Base-by-base conservation (phyloP, 2,888 invertebrate genomes). In the Nomada lathburiana region DNA sequence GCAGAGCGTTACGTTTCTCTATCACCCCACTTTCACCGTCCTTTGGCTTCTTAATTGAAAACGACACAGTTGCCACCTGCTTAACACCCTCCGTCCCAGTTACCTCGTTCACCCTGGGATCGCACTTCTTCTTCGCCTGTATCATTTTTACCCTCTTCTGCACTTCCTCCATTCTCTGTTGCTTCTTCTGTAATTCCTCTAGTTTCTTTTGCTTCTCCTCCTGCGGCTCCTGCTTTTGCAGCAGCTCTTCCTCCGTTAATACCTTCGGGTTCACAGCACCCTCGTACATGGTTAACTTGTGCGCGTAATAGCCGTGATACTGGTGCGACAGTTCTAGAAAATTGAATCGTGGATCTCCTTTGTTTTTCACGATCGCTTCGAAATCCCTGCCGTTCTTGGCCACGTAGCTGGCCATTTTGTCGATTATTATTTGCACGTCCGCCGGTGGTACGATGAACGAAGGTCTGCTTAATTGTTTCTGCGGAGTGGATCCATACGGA, bases 321-420 rank as follows among this genome's bases (percentile, higher is more conserved):
- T 96, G 95, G 93, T 98, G 97, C 2, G 95, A 95, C 0, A 97
- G 95, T 82, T 98, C 96, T 1, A 99, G 94, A 93, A 99, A 99
- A 36, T 96, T 96, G 94, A 99, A 99, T 50, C 98, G 95, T 0
- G 97, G 96, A 93, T 99, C 98, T 71, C 96, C 96, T 92, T 97
- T 98, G 3, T 96, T 96, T 88, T 96, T 96, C 13, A 98, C 97
- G 42, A 98, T 97, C 52, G 97, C 96, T 89, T 99, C 99, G 92
- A 99, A 99, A 90, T 98, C 97, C 74, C 97, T 96, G 0, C 99
- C 99, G 94, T 99, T 99, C 89, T 98, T 98, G 0, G 98, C 97
- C 0, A 99, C 99, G 94, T 99, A 99, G 84, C 97, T 96, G 0
- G 99, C 99, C 96, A 99, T 98, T 94, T 99, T 98, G 94, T 99